Base-by-base conservation (phyloP, 2,113 vertebrate genomes). In the Siphamia tubifer region DNA sequence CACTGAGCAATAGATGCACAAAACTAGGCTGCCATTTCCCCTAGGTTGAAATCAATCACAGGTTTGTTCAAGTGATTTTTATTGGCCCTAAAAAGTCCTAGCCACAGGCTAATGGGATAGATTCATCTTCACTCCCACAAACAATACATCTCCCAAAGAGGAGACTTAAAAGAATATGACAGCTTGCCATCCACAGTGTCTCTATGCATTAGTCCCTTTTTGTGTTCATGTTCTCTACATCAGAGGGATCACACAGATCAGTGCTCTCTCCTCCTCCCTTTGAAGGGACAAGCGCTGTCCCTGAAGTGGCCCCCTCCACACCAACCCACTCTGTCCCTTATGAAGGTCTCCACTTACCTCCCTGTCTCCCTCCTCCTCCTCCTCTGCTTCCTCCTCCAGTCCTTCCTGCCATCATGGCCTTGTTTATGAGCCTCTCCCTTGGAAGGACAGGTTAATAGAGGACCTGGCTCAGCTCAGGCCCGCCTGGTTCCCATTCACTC, bases 351-450 rank as follows among this genome's bases (percentile, higher is more conserved):
- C 30, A 3, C 49, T 65, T 53, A 47, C 67, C 39, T 64, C 70
- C 63, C 53, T 34, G 9, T 51, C 74, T 49, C n/a, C 64, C 60
- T 64, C 8, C 61, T 34, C 51, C 54, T 67, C 58, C 53, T 39
- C 40, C 47, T 1, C 34, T 0, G 4, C 44, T 42, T n/a, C n/a
- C n/a, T n/a, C 68, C 44, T 44, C 52, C 25, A 19, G 24, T 17
- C 56, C 74, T 82, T 87, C 82, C 79, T 87, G 84, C 77, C 82
- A 75, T 82, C 79, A 51, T 2, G 2, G 62, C 65, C 83, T 78
- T 84, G 79, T 91, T 90, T 90, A 91, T 23, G 90, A 90, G 83
- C 62, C 64, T 84, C 70, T 90, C 67, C 67, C 55, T 80, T 86
- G 84, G 73, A 78, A 81, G 68, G 83, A 83, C 79, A 83, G 87